These are phyloP conservation scores for Arnoldichthys spilopterus DNA, from an alignment of 2,797 vertebrate genomes.

Conservation along the genomic window DNA sequence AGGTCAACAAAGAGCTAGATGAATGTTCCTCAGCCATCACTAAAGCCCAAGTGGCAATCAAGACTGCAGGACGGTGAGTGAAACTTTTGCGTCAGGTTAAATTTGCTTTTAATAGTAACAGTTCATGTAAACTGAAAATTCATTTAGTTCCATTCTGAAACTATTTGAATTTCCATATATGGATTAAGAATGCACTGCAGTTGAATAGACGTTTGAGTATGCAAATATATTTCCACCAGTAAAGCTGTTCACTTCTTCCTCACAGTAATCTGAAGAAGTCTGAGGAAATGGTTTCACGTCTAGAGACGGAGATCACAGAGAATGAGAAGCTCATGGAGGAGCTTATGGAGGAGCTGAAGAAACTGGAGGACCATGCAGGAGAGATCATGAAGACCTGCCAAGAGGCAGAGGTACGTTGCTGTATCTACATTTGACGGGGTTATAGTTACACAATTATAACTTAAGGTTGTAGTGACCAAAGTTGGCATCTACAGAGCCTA, in stretches of 20 bases:
- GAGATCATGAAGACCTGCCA: conserved; percentile 84
- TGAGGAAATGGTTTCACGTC: conserved; percentile 79
- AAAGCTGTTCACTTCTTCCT: background rate
- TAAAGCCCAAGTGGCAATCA: conserved; percentile 93
- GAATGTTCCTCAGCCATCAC: conserved; percentile 86
- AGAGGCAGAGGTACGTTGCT: conserved; percentile 83
- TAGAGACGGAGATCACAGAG: conserved; percentile 83
- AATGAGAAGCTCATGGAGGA: conserved; percentile 79
- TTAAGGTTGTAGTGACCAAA: too few relatives aligned
- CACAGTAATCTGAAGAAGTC: conserved; percentile 91
- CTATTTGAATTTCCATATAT: too few relatives aligned
- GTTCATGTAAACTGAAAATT: too few relatives aligned
- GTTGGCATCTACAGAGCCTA: background rate
- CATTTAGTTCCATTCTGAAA: too few relatives aligned
- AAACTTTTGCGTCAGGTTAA: too few relatives aligned
- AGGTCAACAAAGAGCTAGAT: conserved; percentile 88
- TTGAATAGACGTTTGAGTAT: too few relatives aligned
- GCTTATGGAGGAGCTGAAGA: conserved; percentile 80
- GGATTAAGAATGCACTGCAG: too few relatives aligned
- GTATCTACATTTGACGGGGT: background rate
- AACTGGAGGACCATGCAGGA: conserved; percentile 86
- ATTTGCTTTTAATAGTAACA: background rate
- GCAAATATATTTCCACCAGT: background rate
- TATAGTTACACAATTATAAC: background rate
- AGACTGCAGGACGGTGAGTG: conserved; percentile 87